Evolutionary conservation across 1,140 invertebrate genomes (phyloP).

Genomic region (Prorops nasuta): DNA sequence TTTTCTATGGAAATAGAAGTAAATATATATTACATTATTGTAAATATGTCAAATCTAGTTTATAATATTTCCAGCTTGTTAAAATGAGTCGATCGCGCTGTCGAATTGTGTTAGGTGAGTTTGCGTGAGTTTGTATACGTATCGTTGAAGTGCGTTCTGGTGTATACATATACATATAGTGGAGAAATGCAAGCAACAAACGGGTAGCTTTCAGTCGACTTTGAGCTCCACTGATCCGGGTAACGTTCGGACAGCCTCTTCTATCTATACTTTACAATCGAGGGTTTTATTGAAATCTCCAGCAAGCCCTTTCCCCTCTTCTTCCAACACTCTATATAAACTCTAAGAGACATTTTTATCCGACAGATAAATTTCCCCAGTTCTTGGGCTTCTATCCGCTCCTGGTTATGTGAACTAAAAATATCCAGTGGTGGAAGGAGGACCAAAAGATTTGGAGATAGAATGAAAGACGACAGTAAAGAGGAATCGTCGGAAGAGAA

Average conservation of each 20-base stretch:
- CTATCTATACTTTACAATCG: slow-evolving; percentile 48
- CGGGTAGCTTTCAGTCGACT: slow-evolving; percentile 20
- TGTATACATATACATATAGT: background rate
- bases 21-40: too few relatives aligned
- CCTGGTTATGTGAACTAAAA: slow-evolving; percentile 12
- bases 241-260: slow-evolving; percentile 36
- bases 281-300: slow-evolving; percentile 51
- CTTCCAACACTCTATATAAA: slow-evolving; percentile 39
- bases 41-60: too few relatives aligned
- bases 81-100: background rate
- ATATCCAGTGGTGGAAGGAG: slow-evolving; percentile 6
- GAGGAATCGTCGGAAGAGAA: background rate
- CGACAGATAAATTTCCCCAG: slow-evolving; percentile 45
- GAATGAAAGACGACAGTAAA: slow-evolving; percentile 10
- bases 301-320: too few relatives aligned
- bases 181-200: background rate
- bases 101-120: background rate
- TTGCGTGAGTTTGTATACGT: background rate
- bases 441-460: background rate
- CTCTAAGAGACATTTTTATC: slow-evolving; percentile 51
- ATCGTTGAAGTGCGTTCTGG: background rate
- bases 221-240: slow-evolving; percentile 45
- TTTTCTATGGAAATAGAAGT: too few relatives aligned
- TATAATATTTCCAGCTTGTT: background rate
- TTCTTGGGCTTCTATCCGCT: slow-evolving; percentile 10